Percentiles rank a stretch among this genome's conserved stretches.
These are phyloP conservation scores for Mesembrinibis cayennensis DNA, from an alignment of 2,113 vertebrate genomes.

Conservation along the genomic window DNA sequence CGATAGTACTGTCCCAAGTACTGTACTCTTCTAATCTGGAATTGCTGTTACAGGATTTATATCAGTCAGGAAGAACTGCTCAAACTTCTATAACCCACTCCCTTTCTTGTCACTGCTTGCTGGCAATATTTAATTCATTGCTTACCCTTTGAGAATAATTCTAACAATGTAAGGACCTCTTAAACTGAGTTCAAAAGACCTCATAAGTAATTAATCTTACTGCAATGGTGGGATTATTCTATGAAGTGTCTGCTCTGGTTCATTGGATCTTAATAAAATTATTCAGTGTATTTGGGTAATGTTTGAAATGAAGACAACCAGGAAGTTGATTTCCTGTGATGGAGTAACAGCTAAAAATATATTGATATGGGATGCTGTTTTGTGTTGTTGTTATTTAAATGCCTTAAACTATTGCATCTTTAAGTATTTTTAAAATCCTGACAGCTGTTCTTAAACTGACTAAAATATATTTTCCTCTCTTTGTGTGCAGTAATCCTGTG, in stretches of 20 bases:
- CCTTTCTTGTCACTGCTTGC: neutral
- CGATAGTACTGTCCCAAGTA: neutral
- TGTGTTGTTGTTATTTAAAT: neutral
- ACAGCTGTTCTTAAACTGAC: neutral
- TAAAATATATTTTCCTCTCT: neutral
- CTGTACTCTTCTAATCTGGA: neutral
- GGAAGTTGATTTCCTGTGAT: neutral
- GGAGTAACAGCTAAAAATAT: neutral
- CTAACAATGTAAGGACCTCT: neutral
- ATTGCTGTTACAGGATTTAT: neutral
- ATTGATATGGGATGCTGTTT: neutral
- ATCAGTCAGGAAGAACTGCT: neutral
- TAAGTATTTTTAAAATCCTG: neutral
- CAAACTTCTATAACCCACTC: neutral
- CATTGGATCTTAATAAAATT: neutral
- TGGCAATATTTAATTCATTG: neutral
- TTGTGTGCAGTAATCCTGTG: slow-evolving; percentile 88
- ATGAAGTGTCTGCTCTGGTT: neutral
- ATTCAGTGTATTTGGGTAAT: neutral
- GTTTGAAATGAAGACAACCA: neutral
- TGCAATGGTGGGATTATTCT: neutral
- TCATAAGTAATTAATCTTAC: neutral
- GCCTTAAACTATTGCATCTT: neutral
- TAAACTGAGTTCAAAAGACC: neutral
- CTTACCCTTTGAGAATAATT: neutral